Evolutionary conservation across 1,140 invertebrate genomes (phyloP).

Genomic region (Aphis craccivora): DNA sequence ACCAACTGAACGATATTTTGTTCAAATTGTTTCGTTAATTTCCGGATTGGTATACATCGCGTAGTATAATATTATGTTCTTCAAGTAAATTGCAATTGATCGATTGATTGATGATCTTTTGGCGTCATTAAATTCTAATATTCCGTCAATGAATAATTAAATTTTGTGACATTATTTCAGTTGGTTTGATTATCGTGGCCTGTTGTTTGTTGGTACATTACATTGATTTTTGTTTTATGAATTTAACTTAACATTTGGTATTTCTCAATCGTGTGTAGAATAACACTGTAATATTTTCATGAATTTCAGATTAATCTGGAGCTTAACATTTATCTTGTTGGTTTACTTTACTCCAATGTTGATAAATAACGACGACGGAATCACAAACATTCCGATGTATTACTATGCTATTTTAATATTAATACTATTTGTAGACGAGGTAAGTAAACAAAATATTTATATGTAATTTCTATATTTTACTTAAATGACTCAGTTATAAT

Average conservation of each 20-base stretch:
- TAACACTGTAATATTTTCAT: not conserved
- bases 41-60: too few relatives aligned
- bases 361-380: not conserved
- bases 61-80: too few relatives aligned
- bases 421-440: not conserved
- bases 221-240: too few relatives aligned
- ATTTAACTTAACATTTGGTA: too few relatives aligned
- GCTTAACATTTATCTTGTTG: not conserved
- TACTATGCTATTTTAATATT: slow-evolving; percentile 21
- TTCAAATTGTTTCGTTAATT: not conserved
- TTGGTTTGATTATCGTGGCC: too few relatives aligned
- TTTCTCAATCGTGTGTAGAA: not conserved
- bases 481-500: not conserved
- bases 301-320: slow-evolving; percentile 14
- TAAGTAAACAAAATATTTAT: not conserved
- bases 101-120: too few relatives aligned
- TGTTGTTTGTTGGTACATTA: too few relatives aligned
- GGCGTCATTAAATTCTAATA: too few relatives aligned
- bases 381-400: too few relatives aligned
- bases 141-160: too few relatives aligned
- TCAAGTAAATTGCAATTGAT: too few relatives aligned
- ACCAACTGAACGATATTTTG: not conserved
- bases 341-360: not conserved
- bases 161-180: too few relatives aligned
- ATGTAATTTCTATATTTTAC: not conserved